These are phyloP conservation scores for Drosophila parabipectinata DNA, from an alignment of 1,140 invertebrate genomes.

Conservation along the genomic window DNA sequence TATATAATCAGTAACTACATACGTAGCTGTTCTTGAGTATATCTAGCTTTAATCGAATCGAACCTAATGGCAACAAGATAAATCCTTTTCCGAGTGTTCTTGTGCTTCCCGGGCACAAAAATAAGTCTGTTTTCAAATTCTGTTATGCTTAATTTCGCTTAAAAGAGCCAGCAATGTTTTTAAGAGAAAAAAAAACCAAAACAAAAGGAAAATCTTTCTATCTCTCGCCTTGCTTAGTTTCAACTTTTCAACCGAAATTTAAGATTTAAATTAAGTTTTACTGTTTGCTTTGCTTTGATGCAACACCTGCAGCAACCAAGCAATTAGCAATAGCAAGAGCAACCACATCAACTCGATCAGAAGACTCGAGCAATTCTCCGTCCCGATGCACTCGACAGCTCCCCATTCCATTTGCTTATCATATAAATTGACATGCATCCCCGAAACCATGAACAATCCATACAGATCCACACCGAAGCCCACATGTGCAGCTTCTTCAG, in stretches of 20 bases:
- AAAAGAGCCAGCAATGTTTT: conserved; percentile 33
- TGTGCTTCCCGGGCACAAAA: conserved; percentile 21
- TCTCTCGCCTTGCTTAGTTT: conserved; percentile 61
- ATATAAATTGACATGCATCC: conserved; percentile 74
- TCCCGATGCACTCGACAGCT: conserved; percentile 52
- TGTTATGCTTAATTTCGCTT: conserved; percentile 53
- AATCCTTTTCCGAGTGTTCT: conserved; percentile 59
- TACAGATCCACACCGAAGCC: conserved; percentile 26
- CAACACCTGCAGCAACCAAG: conserved; percentile 52
- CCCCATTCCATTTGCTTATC: conserved; percentile 58
- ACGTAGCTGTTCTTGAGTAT: conserved; percentile 27
- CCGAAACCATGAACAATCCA: conserved; percentile 20
- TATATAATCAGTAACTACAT: conserved; percentile 1
- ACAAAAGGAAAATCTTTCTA: conserved; percentile 14
- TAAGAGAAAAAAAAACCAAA: neutral
- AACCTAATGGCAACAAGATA: conserved; percentile 57
- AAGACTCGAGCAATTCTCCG: conserved; percentile 47
- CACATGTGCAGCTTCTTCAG: conserved; percentile 35
- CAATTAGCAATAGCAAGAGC: conserved; percentile 37
- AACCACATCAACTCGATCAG: conserved; percentile 54
- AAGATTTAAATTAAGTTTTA: conserved; percentile 17
- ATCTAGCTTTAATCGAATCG: conserved; percentile 8
- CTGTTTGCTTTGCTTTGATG: conserved; percentile 47
- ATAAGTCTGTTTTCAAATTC: conserved; percentile 9
- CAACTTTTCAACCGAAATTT: conserved; percentile 21